Percentiles rank a stretch among this genome's conserved stretches.
phyloP scores from a whole-genome alignment of 1,140 invertebrate species.

The Nephotettix cincticeps region DNA sequence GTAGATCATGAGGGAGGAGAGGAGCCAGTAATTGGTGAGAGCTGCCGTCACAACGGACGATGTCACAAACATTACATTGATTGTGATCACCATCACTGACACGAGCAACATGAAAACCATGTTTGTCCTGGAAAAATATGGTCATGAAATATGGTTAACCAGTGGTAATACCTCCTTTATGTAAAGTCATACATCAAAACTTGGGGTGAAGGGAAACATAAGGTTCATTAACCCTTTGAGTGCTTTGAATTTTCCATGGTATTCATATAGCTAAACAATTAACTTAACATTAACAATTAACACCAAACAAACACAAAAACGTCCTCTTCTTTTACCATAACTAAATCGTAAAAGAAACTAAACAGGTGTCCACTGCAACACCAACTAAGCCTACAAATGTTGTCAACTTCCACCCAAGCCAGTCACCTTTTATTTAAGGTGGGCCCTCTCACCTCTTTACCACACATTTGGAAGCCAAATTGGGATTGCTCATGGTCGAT shows the following conservation, averaged over 20 bases:
- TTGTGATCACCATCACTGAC: slow-evolving; percentile 69
- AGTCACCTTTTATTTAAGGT: no score
- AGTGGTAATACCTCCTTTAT: neutral
- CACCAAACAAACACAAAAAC: no score
- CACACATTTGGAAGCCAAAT: no score
- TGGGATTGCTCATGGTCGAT: no score
- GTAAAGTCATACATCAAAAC: neutral
- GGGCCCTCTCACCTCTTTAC: no score
- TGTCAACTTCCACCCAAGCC: no score
- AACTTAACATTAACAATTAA: neutral
- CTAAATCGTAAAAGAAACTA: no score
- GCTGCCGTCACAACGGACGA: neutral
- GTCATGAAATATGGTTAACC: neutral
- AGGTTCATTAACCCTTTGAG: slow-evolving; percentile 29
- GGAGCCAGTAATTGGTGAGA: neutral
- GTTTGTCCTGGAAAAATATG: slow-evolving; percentile 56
- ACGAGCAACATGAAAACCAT: slow-evolving; percentile 67
- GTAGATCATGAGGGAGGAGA: neutral
- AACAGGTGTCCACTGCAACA: no score
- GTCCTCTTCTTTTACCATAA: neutral
- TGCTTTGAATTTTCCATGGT: slow-evolving; percentile 21
- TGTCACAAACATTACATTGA: slow-evolving; percentile 80
- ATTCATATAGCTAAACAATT: neutral
- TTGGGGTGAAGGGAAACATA: slow-evolving; percentile 37
- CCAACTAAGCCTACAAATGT: no score